Evolutionary conservation across 1,140 invertebrate genomes (phyloP), one percentile per base, ranked within the genome.

Genomic region (Thaumatotibia leucotreta): DNA sequence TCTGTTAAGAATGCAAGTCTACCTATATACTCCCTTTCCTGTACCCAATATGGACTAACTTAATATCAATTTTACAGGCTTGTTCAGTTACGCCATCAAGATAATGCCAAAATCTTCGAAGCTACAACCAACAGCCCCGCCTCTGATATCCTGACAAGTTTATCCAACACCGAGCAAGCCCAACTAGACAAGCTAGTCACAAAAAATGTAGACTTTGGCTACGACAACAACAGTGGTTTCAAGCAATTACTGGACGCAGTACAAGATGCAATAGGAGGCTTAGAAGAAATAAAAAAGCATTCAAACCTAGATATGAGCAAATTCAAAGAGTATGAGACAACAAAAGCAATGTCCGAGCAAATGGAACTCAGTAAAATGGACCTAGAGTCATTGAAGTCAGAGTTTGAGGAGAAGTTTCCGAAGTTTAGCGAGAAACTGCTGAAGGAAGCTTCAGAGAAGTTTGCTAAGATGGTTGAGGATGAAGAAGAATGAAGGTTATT

Each of bases 141-240:
- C 0, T 58, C 76, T 27, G 66, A 75, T 0, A 35, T 78, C 4
- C 62, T 89, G 0, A 63, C 69, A 11, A 63, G 84, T 14, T 63
- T 91, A 0, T 39, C 67, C 0, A 17, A 45, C 1, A 75, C 78
- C 1, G 87, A 85, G 69, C 73, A 88, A 63, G 27, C 70, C 0
- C 80, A 68, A 20, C 63, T 90, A 1, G 81, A 91, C 52, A 82
- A 76, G 63, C 66, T 91, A 1, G 74, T 86, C 45, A 79, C 80
- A 0, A 86, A 82, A 64, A 91, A 91, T 58, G 75, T 91, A 0
- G 85, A 90, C 32, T 83, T 90, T 66, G 90, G 88, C 1, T 89
- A 84, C 58, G 72, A 82, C 10, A 74, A 82, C 23, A 69, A 81
- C 4, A 80, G 69, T 0, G 83, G 88, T 0, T 83, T 88, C 62